Evolutionary conservation across 2,888 invertebrate species (phyloP), one percentile per base, ranked within the genome.

Genomic region (Choreutis nemorana): DNA sequence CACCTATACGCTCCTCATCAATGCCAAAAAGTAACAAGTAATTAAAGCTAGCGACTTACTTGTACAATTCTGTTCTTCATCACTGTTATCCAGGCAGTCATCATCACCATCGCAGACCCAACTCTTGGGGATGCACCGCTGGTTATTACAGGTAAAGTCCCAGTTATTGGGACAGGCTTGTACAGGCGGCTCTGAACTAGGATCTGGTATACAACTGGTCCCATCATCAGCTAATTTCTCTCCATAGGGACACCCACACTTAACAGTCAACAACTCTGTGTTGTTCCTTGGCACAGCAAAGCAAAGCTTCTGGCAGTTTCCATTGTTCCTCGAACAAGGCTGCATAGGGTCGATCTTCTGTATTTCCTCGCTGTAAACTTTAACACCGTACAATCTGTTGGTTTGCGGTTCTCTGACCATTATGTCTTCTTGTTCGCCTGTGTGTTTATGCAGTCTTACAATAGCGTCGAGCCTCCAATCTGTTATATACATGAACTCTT

Each of bases 41-140:
- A n/a, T n/a, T n/a, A n/a, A n/a, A n/a, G n/a, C n/a, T n/a, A 3
- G 3, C 2, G 23, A 82, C 87, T 84, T 59, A 90, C 91, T 92
- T 30, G 94, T 94, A 59, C 97, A 97, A 50, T 96, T 95, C 55
- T 92, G 93, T 67, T 91, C 89, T 63, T 97, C 97, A 55, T 97
- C 97, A 31, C 94, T 94, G 68, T 94, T 93, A 55, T 97, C 97
- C 45, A 96, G 73, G 50, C 97, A 97, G 57, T 97, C 97, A 53
- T 97, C 92, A 48, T 97, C 97, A 0, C 95, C 96, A 56, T 97
- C 96, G 58, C 97, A 97, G 2, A 94, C 89, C 96, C 96, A 97
- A 5, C 91, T 90, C 57, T 92, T 92, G 0, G 94, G 94, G 29
- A 96, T 92, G 54, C 94, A 95, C 14, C 92, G 73, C 55, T 94